These are phyloP conservation scores for Hippopotamyrus pictus DNA, from an alignment of 2,797 vertebrate species.

Conservation along the genomic window DNA sequence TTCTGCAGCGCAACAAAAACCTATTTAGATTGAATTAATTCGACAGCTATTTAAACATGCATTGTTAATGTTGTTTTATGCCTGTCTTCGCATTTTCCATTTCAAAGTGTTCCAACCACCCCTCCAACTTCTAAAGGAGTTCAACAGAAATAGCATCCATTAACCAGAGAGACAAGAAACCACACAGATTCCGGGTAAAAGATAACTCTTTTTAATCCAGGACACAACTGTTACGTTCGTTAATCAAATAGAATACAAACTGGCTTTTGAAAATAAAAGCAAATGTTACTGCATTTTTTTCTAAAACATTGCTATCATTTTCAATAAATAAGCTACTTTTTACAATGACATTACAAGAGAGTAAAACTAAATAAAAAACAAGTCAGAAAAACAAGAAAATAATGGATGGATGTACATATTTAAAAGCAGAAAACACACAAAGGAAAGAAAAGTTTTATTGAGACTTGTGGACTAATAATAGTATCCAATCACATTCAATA, in stretches of 20 bases:
- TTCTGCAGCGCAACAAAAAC: neutral
- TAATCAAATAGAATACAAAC: conserved; percentile 87
- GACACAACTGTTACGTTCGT: conserved; percentile 70
- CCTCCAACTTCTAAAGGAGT: neutral
- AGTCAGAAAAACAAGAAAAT: conserved; percentile 45
- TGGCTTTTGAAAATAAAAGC: conserved; percentile 98
- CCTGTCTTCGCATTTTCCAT: neutral
- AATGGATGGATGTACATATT: conserved; percentile 35
- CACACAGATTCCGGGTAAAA: conserved; percentile 52
- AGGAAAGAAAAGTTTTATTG: neutral
- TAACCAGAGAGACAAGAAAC: neutral
- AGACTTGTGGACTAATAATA: conserved; percentile 6
- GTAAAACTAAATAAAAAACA: conserved; percentile 9
- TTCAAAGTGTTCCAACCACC: neutral
- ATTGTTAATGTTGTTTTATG: neutral
- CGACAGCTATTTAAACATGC: neutral
- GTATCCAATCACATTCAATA: neutral
- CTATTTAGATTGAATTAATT: neutral
- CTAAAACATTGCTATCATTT: conserved; percentile 49
- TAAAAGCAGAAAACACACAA: conserved; percentile 34
- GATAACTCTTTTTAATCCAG: conserved; percentile 64
- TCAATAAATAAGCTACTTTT: conserved; percentile 68
- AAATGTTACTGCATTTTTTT: conserved; percentile 62
- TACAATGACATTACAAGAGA: conserved; percentile 54
- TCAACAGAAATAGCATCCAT: neutral